Percentiles rank a stretch among this genome's conserved stretches.
Evolutionary conservation across 2,888 invertebrate genomes (phyloP).

Genomic region (Plebejus argus): DNA sequence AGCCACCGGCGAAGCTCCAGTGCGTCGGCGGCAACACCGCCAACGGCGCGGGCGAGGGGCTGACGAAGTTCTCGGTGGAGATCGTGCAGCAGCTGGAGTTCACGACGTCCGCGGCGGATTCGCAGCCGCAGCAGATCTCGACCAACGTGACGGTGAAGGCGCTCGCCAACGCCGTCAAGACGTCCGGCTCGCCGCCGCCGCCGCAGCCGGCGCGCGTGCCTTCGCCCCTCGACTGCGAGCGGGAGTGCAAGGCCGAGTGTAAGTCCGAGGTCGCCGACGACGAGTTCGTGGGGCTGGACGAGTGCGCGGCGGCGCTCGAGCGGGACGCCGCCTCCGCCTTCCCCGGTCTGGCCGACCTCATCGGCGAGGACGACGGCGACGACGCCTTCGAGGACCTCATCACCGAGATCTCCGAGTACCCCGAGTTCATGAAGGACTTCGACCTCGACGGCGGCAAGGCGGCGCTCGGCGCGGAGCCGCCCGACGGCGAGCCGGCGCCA

Average conservation of each 20-base stretch:
- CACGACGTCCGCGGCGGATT: conserved; percentile 92
- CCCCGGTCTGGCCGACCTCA: conserved; percentile 89
- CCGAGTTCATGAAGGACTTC: conserved; percentile 92
- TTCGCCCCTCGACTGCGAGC: conserved; percentile 90
- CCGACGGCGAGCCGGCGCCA: conserved; percentile 72
- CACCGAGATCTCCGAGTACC: conserved; percentile 91
- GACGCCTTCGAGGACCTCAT: conserved; percentile 93
- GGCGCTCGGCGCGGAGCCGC: conserved; percentile 64
- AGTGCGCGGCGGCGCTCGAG: conserved; percentile 91
- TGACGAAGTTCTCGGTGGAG: conserved; percentile 92
- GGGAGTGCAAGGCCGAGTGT: conserved; percentile 89
- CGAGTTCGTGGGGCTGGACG: conserved; percentile 92
- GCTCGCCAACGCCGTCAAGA: conserved; percentile 75
- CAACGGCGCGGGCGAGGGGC: conserved; percentile 75
- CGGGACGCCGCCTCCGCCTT: conserved; percentile 90
- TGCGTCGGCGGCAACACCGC: conserved; percentile 68
- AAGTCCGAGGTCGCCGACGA: conserved; percentile 89
- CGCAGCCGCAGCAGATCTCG: conserved; percentile 93
- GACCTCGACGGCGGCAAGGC: conserved; percentile 79
- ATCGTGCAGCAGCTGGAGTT: conserved; percentile 96
- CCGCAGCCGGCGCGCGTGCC: conserved; percentile 83
- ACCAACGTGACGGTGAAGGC: conserved; percentile 95
- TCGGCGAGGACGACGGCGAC: conserved; percentile 91
- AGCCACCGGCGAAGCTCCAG: conserved; percentile 88
- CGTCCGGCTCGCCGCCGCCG: conserved; percentile 68